These are phyloP conservation scores for Catajapyx aquilonaris DNA, from an alignment of 1,140 invertebrate species.

Conservation along the genomic window DNA sequence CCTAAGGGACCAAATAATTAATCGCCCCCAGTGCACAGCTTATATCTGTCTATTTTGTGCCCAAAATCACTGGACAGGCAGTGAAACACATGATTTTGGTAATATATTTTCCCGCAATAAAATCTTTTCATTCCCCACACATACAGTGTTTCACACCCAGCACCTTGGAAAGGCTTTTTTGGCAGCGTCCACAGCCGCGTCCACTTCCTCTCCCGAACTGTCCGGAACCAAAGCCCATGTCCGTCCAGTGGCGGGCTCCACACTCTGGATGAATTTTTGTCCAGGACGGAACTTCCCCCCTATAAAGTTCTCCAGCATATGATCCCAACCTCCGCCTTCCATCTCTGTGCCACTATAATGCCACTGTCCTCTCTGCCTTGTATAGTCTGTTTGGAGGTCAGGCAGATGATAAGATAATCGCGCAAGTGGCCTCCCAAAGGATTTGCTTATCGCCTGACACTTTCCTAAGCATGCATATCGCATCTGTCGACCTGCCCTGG, in stretches of 20 bases:
- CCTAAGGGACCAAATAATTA: slow-evolving; percentile 20
- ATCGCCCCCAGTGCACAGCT: too few species aligned
- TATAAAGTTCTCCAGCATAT: slow-evolving; percentile 23
- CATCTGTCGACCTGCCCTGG: too few species aligned
- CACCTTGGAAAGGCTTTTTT: slow-evolving; percentile 16
- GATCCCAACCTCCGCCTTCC: background rate
- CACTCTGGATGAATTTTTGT: slow-evolving; percentile 20
- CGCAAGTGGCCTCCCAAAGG: background rate
- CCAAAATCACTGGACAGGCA: background rate
- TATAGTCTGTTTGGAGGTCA: background rate
- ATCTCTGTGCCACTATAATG: background rate
- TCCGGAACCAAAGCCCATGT: slow-evolving; percentile 27
- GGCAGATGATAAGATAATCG: background rate
- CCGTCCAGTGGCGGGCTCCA: slow-evolving; percentile 27
- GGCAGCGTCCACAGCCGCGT: slow-evolving; percentile 21
- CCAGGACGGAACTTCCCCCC: slow-evolving; percentile 20
- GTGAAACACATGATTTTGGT: background rate
- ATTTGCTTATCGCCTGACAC: too few species aligned
- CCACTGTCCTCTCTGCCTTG: background rate
- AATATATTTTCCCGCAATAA: background rate
- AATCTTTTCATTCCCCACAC: background rate
- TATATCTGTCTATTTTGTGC: slow-evolving; percentile 13
- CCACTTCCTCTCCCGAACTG: slow-evolving; percentile 16
- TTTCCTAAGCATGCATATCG: too few species aligned
- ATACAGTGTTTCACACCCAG: slow-evolving; percentile 3